These are phyloP conservation scores for Peromyscus nudipes DNA, from an alignment of 2,797 vertebrate genomes.

Conservation along the genomic window DNA sequence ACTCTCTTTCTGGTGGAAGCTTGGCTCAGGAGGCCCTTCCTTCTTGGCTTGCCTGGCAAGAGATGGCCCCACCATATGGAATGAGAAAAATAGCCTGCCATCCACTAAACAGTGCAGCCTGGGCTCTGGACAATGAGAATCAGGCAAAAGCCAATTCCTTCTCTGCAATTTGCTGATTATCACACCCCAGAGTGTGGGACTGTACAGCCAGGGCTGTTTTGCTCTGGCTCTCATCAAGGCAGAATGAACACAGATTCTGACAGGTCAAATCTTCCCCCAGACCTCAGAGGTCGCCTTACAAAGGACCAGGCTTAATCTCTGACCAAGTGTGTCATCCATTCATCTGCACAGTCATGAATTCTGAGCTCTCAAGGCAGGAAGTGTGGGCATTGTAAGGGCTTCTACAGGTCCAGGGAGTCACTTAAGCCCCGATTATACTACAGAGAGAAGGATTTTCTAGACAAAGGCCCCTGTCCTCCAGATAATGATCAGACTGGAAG, in stretches of 20 bases:
- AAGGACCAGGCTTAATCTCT: slow-evolving; percentile 92
- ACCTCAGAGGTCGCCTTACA: slow-evolving; percentile 92
- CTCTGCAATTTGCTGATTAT: slow-evolving; percentile 88
- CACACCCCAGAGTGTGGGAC: slow-evolving; percentile 87
- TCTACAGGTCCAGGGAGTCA: slow-evolving; percentile 90
- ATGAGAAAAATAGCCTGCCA: slow-evolving; percentile 78
- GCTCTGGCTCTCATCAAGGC: slow-evolving; percentile 90
- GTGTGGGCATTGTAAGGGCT: slow-evolving; percentile 90
- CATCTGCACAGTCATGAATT: slow-evolving; percentile 97
- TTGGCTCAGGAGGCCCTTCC: slow-evolving; percentile 56
- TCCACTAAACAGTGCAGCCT: slow-evolving; percentile 76
- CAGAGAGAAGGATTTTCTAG: slow-evolving; percentile 92
- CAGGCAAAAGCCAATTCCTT: slow-evolving; percentile 86
- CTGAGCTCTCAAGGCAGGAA: slow-evolving; percentile 94
- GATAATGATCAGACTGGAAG: slow-evolving; percentile 94
- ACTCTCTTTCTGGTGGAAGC: slow-evolving; percentile 4
- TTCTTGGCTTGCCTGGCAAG: slow-evolving; percentile 78
- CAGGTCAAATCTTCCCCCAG: slow-evolving; percentile 95
- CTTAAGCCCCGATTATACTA: slow-evolving; percentile 94
- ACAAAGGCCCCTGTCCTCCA: slow-evolving; percentile 95
- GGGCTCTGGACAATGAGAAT: slow-evolving; percentile 77
- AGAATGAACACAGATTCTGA: slow-evolving; percentile 94
- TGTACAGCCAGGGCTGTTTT: slow-evolving; percentile 80
- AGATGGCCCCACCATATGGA: slow-evolving; percentile 64
- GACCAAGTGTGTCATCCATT: slow-evolving; percentile 91